Base-by-base conservation (phyloP, 2,113 vertebrate genomes). In the Petrocephalus microphthalmus region DNA sequence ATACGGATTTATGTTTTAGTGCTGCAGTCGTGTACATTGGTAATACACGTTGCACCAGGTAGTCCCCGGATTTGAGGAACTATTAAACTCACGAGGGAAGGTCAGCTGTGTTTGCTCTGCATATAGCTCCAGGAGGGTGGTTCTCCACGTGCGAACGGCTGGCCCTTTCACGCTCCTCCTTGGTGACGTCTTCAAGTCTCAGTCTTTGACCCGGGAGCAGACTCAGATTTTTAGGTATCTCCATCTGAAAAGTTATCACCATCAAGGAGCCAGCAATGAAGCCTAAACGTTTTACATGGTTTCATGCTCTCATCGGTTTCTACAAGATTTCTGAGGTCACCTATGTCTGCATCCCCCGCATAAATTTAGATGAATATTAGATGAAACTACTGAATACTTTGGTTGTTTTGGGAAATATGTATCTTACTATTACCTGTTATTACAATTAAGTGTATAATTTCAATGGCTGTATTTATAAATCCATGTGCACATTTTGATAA, bases 181-280 rank as follows among this genome's bases (percentile, higher is more conserved):
- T 78, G 86, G 95, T 91, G 47, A 94, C 92, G 45, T 96, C 94
- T 5, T 94, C 57, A 88, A 97, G 92, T 89, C 89, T 92, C 84
- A 92, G 85, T 19, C 95, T 85, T 92, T 97, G 96, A 6, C 94
- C 96, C 29, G 96, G 96, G 85, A 95, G 92, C 87, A 97, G 93
- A 3, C 93, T 93, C 49, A 96, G 84, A 0, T 93, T 90, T 17
- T 25, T 89, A 51, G 97, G 97, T 88, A 97, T 91, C 54, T 95
- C 91, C 78, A 95, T 92, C 97, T 97, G 64, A 81, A 89, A 51
- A 51, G 33, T 22, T n/a, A 33, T 10, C 3, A 2, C 42, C 37
- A 82, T 47, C 47, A 20, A 83, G 78, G 42, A 83, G 19, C 7
- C 0, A 1, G 20, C 20, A 83, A 3, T 11, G 6, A 47, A 82